Evolutionary conservation across 2,888 invertebrate genomes (phyloP).

Genomic region (Sphaeridia pumilis): DNA sequence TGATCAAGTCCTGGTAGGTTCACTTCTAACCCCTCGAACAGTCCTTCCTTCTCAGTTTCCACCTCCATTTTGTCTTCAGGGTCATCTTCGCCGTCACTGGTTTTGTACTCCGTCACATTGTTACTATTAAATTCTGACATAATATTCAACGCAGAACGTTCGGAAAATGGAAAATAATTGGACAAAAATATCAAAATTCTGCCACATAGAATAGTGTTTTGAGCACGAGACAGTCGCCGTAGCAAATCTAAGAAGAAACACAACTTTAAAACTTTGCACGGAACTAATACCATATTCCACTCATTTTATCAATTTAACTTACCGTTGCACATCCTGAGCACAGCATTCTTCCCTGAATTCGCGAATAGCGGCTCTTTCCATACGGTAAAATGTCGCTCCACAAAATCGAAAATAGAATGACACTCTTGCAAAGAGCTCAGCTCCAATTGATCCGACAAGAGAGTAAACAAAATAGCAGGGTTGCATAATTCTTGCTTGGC

Average conservation of each 20-base stretch:
- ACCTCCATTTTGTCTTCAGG: conserved; percentile 35
- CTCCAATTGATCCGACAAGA: conserved; percentile 30
- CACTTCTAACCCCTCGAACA: conserved; percentile 33
- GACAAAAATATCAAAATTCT: conserved; percentile 89
- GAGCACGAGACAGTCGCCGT: conserved; percentile 78
- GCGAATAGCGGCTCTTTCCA: conserved; percentile 92
- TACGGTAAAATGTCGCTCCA: conserved; percentile 73
- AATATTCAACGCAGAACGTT: conserved; percentile 94
- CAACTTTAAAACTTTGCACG: no score
- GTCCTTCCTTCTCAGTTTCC: conserved; percentile 30
- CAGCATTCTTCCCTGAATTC: conserved; percentile 81
- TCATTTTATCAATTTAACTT: no score
- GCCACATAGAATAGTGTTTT: conserved; percentile 96
- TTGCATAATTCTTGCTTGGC: conserved; percentile 27
- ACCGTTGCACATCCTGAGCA: conserved; percentile 89
- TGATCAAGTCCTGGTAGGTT: conserved; percentile 31
- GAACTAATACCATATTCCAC: no score
- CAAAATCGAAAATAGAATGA: conserved; percentile 75
- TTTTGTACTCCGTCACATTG: conserved; percentile 81
- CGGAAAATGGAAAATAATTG: conserved; percentile 93
- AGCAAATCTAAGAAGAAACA: conserved; percentile 55
- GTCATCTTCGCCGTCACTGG: conserved; percentile 45
- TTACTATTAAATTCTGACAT: conserved; percentile 96
- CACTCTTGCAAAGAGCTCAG: conserved; percentile 62
- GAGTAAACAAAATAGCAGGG: conserved; percentile 22